Evolutionary conservation across 2,888 invertebrate genomes (phyloP).

Genomic region (Erebia epiphron): DNA sequence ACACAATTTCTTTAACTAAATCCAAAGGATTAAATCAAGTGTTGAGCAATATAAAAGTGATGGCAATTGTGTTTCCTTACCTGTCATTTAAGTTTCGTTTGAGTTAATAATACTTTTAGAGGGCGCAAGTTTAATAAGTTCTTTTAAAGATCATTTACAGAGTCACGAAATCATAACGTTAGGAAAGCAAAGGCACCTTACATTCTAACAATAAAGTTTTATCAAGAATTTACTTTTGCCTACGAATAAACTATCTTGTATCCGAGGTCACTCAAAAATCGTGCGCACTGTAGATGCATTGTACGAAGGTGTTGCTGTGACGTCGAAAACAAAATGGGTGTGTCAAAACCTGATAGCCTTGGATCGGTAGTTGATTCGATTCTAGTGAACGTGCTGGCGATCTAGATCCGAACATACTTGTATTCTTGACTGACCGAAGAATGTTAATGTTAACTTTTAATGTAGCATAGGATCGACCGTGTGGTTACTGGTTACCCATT

Average conservation of each 20-base stretch:
- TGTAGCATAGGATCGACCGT: constrained; percentile 20
- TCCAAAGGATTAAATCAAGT: no score
- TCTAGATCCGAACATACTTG: constrained; percentile 22
- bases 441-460: constrained; percentile 18
- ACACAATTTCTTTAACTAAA: no score
- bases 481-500: constrained; percentile 6
- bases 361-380: constrained; percentile 27
- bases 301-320: constrained; percentile 30
- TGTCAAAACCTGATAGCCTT: constrained; percentile 43
- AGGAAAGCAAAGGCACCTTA: no score
- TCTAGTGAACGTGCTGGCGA: constrained; percentile 33
- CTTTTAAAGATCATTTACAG: no score
- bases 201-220: background rate
- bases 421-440: constrained; percentile 16
- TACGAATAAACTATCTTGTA: background rate
- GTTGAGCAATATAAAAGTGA: no score
- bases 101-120: no score
- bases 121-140: no score
- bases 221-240: background rate
- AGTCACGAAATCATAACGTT: no score
- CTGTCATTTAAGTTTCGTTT: no score
- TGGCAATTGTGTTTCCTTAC: no score
- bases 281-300: constrained; percentile 10
- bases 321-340: constrained; percentile 38
- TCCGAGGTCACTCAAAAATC: constrained; percentile 29